Conservation (phyloP, 2,797 vertebrate genomes). For the Propithecus deckenii region DNA sequence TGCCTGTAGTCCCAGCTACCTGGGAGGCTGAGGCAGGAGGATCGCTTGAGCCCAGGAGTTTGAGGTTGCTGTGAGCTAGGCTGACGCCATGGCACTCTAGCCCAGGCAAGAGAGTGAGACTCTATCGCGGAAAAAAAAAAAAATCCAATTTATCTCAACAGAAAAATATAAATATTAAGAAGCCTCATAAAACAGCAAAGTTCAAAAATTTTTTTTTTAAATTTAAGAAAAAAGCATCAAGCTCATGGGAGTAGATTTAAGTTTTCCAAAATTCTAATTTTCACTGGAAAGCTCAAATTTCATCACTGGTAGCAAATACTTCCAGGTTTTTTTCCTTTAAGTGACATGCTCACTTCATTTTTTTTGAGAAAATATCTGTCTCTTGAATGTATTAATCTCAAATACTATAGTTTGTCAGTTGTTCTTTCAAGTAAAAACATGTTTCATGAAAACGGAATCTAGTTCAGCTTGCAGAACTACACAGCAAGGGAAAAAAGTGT, state of each 20-base stretch:
- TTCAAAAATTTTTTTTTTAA: background rate
- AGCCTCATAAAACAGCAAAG: background rate
- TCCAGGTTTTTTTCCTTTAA: background rate
- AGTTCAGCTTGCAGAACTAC: background rate
- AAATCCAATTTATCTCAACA: background rate
- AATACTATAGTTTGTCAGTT: background rate
- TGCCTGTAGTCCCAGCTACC: too few relatives aligned
- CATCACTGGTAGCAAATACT: conserved; percentile 12
- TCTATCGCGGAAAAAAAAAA: background rate
- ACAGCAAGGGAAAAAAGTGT: background rate
- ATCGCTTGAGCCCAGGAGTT: too few relatives aligned
- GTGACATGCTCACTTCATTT: background rate
- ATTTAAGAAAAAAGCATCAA: background rate
- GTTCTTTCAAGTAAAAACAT: background rate
- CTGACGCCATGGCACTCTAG: too few relatives aligned
- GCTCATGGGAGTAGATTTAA: background rate
- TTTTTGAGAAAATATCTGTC: background rate
- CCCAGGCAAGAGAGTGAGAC: too few relatives aligned
- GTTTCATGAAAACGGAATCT: background rate
- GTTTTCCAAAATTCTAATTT: conserved; percentile 41
- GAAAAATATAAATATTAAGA: background rate
- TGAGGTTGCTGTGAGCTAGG: too few relatives aligned
- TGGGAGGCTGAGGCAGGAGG: too few relatives aligned
- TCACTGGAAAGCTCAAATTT: conserved; percentile 22
- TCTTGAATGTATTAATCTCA: conserved; percentile 27